Conservation (phyloP, 2,888 invertebrate genomes). For the Choreutis nemorana region DNA sequence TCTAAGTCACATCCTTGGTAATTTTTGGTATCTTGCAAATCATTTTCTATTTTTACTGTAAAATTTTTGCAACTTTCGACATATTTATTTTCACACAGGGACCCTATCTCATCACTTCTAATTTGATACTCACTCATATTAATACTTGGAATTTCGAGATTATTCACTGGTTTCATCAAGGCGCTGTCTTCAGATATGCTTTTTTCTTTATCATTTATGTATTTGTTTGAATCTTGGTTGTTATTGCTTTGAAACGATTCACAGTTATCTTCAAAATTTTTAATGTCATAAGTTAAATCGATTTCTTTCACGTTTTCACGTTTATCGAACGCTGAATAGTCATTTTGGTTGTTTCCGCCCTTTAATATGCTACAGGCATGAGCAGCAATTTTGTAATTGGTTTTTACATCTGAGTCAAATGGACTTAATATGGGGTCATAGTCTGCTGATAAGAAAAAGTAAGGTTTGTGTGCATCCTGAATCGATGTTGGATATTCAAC, state of each 20-base stretch:
- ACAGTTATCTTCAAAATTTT: neutral
- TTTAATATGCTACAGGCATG: too few relatives aligned
- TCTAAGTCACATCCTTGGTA: too few relatives aligned
- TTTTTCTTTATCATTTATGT: neutral
- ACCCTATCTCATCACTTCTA: too few relatives aligned
- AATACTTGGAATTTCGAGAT: neutral
- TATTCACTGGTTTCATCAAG: neutral
- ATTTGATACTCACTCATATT: neutral
- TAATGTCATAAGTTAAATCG: neutral
- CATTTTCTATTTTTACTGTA: too few relatives aligned
- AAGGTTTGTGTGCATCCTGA: slow-evolving; percentile 29
- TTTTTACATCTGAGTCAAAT: slow-evolving; percentile 30
- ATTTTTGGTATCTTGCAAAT: too few relatives aligned
- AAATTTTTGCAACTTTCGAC: too few relatives aligned
- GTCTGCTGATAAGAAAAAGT: slow-evolving; percentile 21
- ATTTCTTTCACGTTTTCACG: neutral
- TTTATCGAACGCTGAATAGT: neutral
- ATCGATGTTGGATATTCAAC: slow-evolving; percentile 20
- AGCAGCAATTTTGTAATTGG: slow-evolving; percentile 19
- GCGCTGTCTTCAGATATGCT: neutral
- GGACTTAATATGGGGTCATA: slow-evolving; percentile 19
- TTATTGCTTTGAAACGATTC: neutral
- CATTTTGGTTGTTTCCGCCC: neutral
- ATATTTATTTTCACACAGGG: too few relatives aligned
- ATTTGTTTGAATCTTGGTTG: neutral